Evolutionary conservation across 1,140 invertebrate species (phyloP).

Genomic region (Polypedilum vanderplanki): DNA sequence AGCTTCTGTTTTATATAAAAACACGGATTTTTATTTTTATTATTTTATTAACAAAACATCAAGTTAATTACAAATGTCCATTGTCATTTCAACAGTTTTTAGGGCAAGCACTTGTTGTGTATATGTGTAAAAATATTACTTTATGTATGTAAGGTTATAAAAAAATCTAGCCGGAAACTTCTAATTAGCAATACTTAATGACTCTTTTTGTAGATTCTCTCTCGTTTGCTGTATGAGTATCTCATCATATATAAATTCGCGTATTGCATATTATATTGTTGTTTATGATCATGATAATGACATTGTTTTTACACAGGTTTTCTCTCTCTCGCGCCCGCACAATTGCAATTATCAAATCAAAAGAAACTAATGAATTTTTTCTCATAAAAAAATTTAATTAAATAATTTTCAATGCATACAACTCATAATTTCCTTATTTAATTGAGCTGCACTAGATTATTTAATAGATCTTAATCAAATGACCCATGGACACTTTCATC

Average conservation of each 20-base stretch:
- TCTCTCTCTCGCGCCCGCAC: not conserved
- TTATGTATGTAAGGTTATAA: constrained; percentile 7
- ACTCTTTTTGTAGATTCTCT: constrained; percentile 19
- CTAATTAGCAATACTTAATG: constrained; percentile 26
- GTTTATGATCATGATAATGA: not conserved
- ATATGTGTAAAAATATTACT: not conserved
- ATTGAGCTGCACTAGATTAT: constrained; percentile 6
- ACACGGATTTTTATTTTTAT: too few relatives aligned
- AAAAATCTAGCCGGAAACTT: constrained; percentile 9
- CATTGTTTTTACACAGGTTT: not conserved
- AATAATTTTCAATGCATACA: not conserved
- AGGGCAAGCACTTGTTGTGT: not conserved
- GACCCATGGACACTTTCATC: not conserved
- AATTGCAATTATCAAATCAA: not conserved
- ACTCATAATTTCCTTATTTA: constrained; percentile 27
- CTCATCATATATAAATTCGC: too few relatives aligned
- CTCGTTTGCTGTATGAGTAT: too few relatives aligned
- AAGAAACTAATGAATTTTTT: not conserved
- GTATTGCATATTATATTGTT: too few relatives aligned
- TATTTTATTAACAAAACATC: too few relatives aligned
- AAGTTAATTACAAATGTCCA: not conserved
- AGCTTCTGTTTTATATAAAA: not conserved
- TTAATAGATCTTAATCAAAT: constrained; percentile 24
- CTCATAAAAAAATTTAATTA: not conserved
- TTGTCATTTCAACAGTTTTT: not conserved